phyloP scores from a whole-genome alignment of 2,113 vertebrate species.

The Eira barbara region DNA sequence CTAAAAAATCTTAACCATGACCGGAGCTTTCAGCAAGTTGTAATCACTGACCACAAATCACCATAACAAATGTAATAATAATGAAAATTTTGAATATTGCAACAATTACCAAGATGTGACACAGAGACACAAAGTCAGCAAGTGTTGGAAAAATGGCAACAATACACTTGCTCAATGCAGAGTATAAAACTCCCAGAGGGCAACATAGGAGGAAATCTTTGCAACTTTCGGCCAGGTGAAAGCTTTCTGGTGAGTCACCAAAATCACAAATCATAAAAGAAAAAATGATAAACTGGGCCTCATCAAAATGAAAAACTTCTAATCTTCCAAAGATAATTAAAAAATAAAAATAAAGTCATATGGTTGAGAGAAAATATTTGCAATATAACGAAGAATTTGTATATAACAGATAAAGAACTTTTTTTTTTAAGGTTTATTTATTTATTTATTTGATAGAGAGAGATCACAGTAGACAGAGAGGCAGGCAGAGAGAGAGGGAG shows the following conservation, averaged over 20 bases:
- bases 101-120: background rate
- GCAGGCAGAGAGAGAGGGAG: too few relatives aligned
- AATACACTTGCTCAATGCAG: background rate
- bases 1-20: background rate
- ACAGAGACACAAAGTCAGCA: background rate
- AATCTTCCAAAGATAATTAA: background rate
- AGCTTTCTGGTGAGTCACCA: background rate
- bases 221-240: background rate
- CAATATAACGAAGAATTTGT: background rate
- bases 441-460: too few relatives aligned
- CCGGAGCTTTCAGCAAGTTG: background rate
- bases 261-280: background rate
- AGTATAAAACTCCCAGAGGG: background rate
- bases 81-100: background rate
- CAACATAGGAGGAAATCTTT: background rate
- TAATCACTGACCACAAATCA: background rate
- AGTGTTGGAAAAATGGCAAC: background rate
- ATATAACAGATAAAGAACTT: background rate
- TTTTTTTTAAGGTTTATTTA: too few relatives aligned
- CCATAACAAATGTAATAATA: background rate
- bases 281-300: background rate
- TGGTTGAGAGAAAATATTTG: background rate
- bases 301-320: background rate
- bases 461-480: too few relatives aligned
- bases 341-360: background rate